Conservation (phyloP, 2,888 invertebrate genomes). For the Aleiodes leptofemur region DNA sequence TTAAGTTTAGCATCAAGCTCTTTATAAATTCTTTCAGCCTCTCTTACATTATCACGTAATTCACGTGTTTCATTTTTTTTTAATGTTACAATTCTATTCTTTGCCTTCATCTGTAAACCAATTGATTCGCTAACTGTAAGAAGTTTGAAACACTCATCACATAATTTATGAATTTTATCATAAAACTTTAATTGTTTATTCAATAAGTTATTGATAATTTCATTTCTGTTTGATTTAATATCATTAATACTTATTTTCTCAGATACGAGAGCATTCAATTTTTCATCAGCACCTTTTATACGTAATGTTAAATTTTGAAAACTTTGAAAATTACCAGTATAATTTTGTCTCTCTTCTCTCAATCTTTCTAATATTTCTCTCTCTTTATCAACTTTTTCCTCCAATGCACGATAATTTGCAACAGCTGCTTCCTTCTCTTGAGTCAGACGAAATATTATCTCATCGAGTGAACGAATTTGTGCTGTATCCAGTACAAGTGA, state of each 20-base stretch:
- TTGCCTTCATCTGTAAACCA: constrained; percentile 59
- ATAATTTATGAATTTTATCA: constrained; percentile 61
- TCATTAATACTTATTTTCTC: constrained; percentile 66
- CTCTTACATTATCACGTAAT: constrained; percentile 63
- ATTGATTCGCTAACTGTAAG: constrained; percentile 56
- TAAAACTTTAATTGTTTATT: constrained; percentile 66
- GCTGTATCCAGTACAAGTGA: constrained; percentile 79
- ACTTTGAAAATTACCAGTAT: constrained; percentile 57
- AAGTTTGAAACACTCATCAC: constrained; percentile 65
- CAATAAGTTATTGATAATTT: constrained; percentile 53
- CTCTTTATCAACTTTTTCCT: constrained; percentile 58
- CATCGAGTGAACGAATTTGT: constrained; percentile 73
- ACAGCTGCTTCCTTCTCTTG: constrained; percentile 38
- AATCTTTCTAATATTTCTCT: constrained; percentile 60
- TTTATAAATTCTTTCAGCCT: constrained; percentile 69
- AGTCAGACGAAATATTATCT: constrained; percentile 59
- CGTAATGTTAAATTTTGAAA: constrained; percentile 61
- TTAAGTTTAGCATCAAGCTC: constrained; percentile 66
- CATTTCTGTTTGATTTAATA: constrained; percentile 58
- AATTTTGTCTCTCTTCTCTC: constrained; percentile 57
- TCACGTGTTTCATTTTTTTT: constrained; percentile 68
- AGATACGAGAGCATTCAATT: constrained; percentile 64
- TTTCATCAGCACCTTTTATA: constrained; percentile 63
- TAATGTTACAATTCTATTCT: constrained; percentile 47
- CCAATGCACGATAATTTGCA: constrained; percentile 66